Evolutionary conservation across 2,888 invertebrate genomes (phyloP).

Genomic region (Nomada goodeniana): DNA sequence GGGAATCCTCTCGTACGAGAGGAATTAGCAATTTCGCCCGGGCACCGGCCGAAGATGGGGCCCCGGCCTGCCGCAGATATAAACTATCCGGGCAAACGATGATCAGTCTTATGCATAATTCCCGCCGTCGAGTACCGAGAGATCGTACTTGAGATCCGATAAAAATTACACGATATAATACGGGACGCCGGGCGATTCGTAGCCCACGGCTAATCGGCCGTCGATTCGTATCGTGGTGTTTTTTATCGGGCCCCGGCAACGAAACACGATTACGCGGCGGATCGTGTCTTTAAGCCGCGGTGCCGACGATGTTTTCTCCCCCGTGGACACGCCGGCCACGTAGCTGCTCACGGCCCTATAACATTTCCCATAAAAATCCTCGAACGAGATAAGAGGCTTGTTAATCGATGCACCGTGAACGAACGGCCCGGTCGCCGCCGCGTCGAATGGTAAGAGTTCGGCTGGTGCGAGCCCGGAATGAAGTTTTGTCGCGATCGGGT

Average conservation of each 20-base stretch:
- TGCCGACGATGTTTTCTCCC: slow-evolving; percentile 60
- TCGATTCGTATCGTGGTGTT: slow-evolving; percentile 79
- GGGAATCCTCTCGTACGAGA: slow-evolving; percentile 42
- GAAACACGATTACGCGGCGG: slow-evolving; percentile 70
- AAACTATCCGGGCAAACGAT: slow-evolving; percentile 71
- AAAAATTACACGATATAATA: slow-evolving; percentile 78
- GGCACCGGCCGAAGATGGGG: background rate
- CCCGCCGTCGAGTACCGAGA: slow-evolving; percentile 70
- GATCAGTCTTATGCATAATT: slow-evolving; percentile 74
- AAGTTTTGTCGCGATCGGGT: background rate
- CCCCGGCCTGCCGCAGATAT: slow-evolving; percentile 32
- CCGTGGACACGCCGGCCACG: slow-evolving; percentile 50
- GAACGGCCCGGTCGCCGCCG: slow-evolving; percentile 34
- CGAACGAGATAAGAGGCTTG: slow-evolving; percentile 75
- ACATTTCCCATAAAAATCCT: slow-evolving; percentile 75
- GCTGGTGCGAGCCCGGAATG: slow-evolving; percentile 6
- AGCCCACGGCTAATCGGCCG: slow-evolving; percentile 79
- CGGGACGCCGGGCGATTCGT: slow-evolving; percentile 69
- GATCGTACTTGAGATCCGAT: slow-evolving; percentile 80
- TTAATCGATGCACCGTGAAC: slow-evolving; percentile 73
- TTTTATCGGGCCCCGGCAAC: slow-evolving; percentile 69
- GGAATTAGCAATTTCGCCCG: slow-evolving; percentile 50
- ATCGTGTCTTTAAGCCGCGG: slow-evolving; percentile 71
- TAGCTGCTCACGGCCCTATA: slow-evolving; percentile 68
- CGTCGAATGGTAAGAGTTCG: slow-evolving; percentile 61